Conservation (phyloP, 2,113 vertebrate species). For the Arizona elegans region DNA sequence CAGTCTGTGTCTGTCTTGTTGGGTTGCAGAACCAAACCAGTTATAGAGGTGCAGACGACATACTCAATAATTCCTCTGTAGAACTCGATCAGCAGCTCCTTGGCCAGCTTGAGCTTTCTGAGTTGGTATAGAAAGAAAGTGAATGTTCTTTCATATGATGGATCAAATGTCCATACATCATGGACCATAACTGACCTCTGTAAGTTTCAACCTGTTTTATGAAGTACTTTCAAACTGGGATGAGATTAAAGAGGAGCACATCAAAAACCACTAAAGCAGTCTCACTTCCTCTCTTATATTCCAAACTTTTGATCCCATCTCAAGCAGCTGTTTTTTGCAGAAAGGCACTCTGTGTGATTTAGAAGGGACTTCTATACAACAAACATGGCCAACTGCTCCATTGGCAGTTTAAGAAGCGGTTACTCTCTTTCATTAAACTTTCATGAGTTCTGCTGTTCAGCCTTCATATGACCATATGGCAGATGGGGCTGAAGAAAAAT, state of each 20-base stretch:
- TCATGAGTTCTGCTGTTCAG: neutral
- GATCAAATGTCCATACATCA: neutral
- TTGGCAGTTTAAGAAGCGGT: neutral
- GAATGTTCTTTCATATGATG: neutral
- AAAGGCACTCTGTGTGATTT: neutral
- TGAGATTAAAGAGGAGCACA: neutral
- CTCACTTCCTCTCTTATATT: neutral
- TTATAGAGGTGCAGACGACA: too few species aligned
- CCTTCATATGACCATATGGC: neutral
- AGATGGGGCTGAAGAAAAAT: neutral
- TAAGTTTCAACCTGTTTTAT: neutral
- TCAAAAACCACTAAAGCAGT: neutral
- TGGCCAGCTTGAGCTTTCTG: too few species aligned
- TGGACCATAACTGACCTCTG: neutral
- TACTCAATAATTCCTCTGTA: too few species aligned
- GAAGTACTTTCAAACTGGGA: neutral
- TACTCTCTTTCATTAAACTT: neutral
- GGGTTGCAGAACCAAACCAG: too few species aligned
- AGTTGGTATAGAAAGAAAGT: too few species aligned
- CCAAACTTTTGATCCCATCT: neutral
- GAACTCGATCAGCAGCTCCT: too few species aligned
- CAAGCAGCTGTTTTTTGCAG: neutral
- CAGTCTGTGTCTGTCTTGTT: too few species aligned
- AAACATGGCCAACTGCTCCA: neutral
- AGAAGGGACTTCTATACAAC: neutral